Evolutionary conservation across 2,888 invertebrate species (phyloP), one percentile per base, ranked within the genome.

Genomic region (Melanostoma scalare): DNA sequence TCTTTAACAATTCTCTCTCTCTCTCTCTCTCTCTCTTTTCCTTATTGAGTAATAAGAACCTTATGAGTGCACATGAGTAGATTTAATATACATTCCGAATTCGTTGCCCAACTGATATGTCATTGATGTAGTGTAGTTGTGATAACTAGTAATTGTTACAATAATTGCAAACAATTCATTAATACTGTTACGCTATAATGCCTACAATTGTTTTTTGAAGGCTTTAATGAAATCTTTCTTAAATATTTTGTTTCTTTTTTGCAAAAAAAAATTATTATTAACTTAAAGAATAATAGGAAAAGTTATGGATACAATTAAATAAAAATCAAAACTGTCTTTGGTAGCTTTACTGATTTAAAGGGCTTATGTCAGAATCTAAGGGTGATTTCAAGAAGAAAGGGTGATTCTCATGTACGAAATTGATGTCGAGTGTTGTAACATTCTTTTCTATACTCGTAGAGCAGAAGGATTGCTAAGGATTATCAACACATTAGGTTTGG

Each of bases 41-140:
- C 3, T 50, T 50, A 30, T 8, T 2, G 35, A 3, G 35, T 3
- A 1, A 10, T 10, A 55, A 35, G 10, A 4, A 31, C 4, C n/a
- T 53, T 50, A 3, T 1, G 30, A 30, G 9, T 10, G 20, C 20
- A 20, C 20, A 20, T 20, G 20, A 20, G 20, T 20, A 20, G 20
- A 20, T 58, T 46, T 48, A 30, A 36, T 38, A 33, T 63, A 9
- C 44, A 52, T 78, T 74, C 65, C 79, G 75, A 65, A 67, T 74
- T 84, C 79, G 84, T 79, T 84, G 84, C 79, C 84, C 79, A 79
- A 78, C 84, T 84, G 84, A 84, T 84, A 84, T 84, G 84, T 84
- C 75, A 84, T 78, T 84, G 84, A 84, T 84, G 84, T 84, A 69
- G 63, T 69, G 74, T 74, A 73, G 71, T 74, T 63, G 44, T 76